These are phyloP conservation scores for Yponomeuta cagnagella DNA, from an alignment of 2,888 invertebrate genomes.

Conservation along the genomic window DNA sequence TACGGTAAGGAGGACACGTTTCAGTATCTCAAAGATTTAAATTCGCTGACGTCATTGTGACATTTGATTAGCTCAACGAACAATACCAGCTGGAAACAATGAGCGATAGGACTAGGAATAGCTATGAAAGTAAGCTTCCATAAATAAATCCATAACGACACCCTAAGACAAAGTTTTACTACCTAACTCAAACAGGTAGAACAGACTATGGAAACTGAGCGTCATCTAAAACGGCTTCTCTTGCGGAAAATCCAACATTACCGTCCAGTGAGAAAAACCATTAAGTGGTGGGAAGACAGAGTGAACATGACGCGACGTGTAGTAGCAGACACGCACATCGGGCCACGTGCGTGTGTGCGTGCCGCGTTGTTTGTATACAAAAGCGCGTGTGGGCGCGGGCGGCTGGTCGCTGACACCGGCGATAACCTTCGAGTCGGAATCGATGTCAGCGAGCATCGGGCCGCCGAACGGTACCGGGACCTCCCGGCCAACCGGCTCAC, in stretches of 20 bases:
- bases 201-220: not conserved
- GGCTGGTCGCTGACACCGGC: conserved; percentile 69
- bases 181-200: not conserved
- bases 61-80: not conserved
- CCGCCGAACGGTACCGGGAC: conserved; percentile 43
- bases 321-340: conserved; percentile 1
- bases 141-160: not conserved
- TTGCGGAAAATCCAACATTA: not conserved
- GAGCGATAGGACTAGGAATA: not conserved
- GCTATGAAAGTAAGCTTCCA: not conserved
- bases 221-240: not conserved
- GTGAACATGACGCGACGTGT: conserved; percentile 7
- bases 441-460: conserved; percentile 57
- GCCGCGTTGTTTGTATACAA: conserved; percentile 65
- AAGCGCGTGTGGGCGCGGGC: conserved; percentile 61
- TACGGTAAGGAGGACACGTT: conserved; percentile 18
- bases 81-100: not conserved
- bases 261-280: not conserved
- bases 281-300: not conserved
- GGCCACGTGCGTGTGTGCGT: not conserved
- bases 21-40: conserved; percentile 13
- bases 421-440: conserved; percentile 62
- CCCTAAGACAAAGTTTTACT: not conserved
- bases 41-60: conserved; percentile 13
- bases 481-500: conserved; percentile 2